These are phyloP conservation scores for Agriopis leucophaearia DNA, from an alignment of 2,888 invertebrate genomes.

Conservation along the genomic window DNA sequence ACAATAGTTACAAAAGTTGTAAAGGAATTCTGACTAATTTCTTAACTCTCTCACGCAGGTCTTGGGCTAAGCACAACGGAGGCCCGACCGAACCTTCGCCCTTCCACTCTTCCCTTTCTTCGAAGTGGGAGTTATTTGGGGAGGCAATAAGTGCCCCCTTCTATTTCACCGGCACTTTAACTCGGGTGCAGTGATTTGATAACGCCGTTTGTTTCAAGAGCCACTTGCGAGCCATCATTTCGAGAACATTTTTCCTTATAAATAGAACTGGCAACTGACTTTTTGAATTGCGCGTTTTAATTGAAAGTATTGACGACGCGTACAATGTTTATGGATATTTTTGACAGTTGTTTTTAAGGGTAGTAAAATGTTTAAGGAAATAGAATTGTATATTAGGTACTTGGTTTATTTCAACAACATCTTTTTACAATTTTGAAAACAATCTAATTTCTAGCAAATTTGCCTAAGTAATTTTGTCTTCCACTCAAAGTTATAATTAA, in stretches of 20 bases:
- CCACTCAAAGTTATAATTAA: conserved; percentile 65
- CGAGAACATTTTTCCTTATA: conserved; percentile 66
- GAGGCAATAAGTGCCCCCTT: conserved; percentile 81
- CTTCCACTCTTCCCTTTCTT: conserved; percentile 43
- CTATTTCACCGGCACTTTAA: conserved; percentile 84
- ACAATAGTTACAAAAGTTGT: conserved; percentile 39
- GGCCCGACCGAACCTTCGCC: conserved; percentile 26
- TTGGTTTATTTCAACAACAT: conserved; percentile 7
- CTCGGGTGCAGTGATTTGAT: conserved; percentile 85
- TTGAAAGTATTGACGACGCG: conserved; percentile 46
- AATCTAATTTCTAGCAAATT: conserved; percentile 37
- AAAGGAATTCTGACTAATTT: conserved; percentile 40
- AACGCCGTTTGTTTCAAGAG: conserved; percentile 84
- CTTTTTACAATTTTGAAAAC: conserved; percentile 11
- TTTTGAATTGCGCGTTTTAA: conserved; percentile 59
- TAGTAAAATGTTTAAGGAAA: no score
- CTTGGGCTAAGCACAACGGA: conserved; percentile 29
- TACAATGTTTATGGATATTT: conserved; percentile 24
- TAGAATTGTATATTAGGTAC: no score
- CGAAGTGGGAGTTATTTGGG: conserved; percentile 44
- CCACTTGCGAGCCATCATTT: conserved; percentile 73
- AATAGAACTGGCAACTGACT: conserved; percentile 53
- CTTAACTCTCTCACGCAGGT: conserved; percentile 40
- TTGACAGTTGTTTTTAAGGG: neutral
- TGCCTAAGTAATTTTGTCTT: conserved; percentile 53